These are phyloP conservation scores for Rhombomys opimus DNA, from an alignment of 2,113 vertebrate genomes.

Conservation along the genomic window DNA sequence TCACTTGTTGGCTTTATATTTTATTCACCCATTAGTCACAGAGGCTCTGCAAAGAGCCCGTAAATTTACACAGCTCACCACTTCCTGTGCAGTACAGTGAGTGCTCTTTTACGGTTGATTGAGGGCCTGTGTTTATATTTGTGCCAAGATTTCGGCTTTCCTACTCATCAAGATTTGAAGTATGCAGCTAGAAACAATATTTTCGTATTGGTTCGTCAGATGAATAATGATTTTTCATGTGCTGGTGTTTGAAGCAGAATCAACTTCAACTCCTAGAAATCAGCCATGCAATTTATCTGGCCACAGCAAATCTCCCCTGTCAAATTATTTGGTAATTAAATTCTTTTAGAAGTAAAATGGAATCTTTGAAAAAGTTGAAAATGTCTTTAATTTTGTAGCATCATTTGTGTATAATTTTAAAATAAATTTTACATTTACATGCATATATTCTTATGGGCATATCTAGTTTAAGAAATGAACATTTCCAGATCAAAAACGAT, in stretches of 20 bases:
- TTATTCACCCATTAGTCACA: slow-evolving; percentile 82
- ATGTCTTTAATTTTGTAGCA: not conserved
- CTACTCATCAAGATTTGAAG: slow-evolving; percentile 79
- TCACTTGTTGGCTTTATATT: slow-evolving; percentile 85
- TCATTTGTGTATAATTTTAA: not conserved
- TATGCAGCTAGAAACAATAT: slow-evolving; percentile 77
- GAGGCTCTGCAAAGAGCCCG: slow-evolving; percentile 80
- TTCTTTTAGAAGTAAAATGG: not conserved
- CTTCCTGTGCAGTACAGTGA: slow-evolving; percentile 69
- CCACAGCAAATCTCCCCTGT: not conserved
- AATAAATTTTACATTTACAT: not conserved
- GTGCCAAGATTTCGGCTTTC: slow-evolving; percentile 78
- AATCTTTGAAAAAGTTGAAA: not conserved
- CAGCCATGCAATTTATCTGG: not conserved
- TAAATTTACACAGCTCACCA: slow-evolving; percentile 81
- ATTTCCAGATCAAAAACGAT: not conserved
- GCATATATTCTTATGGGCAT: not conserved
- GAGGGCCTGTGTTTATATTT: slow-evolving; percentile 81
- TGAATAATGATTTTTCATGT: slow-evolving; percentile 55
- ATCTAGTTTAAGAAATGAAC: not conserved
- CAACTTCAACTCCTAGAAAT: not conserved
- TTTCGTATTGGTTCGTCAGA: slow-evolving; percentile 54
- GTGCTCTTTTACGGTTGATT: slow-evolving; percentile 80
- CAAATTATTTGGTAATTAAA: not conserved
- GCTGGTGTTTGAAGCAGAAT: slow-evolving; percentile 3